Evolutionary conservation across 2,797 vertebrate species (phyloP), one percentile per base, ranked within the genome.

Genomic region (Oreortyx pictus): DNA sequence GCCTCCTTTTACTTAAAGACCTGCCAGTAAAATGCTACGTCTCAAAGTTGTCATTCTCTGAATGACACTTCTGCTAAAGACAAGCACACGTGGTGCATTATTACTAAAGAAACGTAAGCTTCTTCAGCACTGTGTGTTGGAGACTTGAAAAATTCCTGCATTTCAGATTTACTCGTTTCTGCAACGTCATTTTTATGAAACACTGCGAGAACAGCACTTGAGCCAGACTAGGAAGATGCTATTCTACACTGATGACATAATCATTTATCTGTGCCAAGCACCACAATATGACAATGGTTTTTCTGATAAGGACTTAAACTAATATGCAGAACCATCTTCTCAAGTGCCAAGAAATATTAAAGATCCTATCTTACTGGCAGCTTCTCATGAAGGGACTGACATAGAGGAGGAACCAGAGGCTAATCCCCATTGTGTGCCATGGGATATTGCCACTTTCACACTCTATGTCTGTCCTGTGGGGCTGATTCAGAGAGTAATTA

Each of bases 331-430:
- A 95, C 59, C 92, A 92, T 71, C 78, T 92, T 86, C 78, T 66
- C 50, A 96, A 96, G 71, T 91, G 83, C 41, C 73, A 39, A 67
- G 35, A 79, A 96, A 97, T 96, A 97, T 96, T 97, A 96, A 97
- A 98, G 97, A 97, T 94, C 67, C 23, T 95, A 96, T 97, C 97
- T 96, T 77, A 80, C 61, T 91, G 92, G 77, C 82, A 97, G 94
- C 33, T 94, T 95, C 96, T 96, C 93, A 84, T 86, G 90, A 94
- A 91, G 43, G 47, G 68, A 61, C 80, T 82, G 44, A 60, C 54
- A 27, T 27, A 86, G 66, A 66, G 17, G n/a, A 93, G 71, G 72
- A 96, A 94, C 25, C 4, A 3, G 67, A 96, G 72, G 50, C 83
- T 94, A 96, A 97, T 95, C 74, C 85, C 89, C 56, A 82, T 43